Conservation (phyloP, 2,888 invertebrate species). For the Anodontia alba region DNA sequence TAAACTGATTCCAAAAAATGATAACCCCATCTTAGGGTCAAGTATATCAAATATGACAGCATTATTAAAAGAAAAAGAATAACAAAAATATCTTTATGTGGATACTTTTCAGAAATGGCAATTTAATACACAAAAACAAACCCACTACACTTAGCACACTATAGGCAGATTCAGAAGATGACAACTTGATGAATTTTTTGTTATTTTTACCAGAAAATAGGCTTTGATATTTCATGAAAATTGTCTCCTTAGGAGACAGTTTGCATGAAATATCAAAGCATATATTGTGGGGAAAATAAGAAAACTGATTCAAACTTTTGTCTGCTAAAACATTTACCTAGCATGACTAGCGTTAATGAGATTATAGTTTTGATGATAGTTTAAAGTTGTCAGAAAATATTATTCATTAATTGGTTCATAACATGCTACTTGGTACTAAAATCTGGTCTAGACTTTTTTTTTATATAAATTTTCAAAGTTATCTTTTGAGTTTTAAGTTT, state of each 20-base stretch:
- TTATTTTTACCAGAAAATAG: too few species aligned
- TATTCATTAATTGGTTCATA: conserved; percentile 6
- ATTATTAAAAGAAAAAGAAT: conserved; percentile 1
- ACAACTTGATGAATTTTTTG: too few species aligned
- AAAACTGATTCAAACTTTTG: too few species aligned
- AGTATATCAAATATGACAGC: conserved; percentile 19
- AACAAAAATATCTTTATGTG: conserved; percentile 6
- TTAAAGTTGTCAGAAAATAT: neutral
- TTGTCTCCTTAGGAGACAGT: too few species aligned
- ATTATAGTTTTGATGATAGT: conserved; percentile 1
- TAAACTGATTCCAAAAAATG: conserved; percentile 10
- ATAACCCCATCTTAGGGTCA: conserved; percentile 2
- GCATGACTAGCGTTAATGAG: too few species aligned
- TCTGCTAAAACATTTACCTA: too few species aligned
- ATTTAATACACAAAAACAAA: neutral
- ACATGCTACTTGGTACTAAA: conserved; percentile 1
- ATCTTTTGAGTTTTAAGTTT: neutral
- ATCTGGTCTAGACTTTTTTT: conserved; percentile 1
- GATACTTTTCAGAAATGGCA: neutral
- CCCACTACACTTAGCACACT: neutral
- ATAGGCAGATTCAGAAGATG: too few species aligned
- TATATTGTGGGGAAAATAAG: too few species aligned
- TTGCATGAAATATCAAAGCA: too few species aligned
- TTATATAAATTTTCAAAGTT: neutral
- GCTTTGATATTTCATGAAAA: too few species aligned